These are phyloP conservation scores for Esperia sulphurella DNA, from an alignment of 2,888 invertebrate species.

Conservation along the genomic window DNA sequence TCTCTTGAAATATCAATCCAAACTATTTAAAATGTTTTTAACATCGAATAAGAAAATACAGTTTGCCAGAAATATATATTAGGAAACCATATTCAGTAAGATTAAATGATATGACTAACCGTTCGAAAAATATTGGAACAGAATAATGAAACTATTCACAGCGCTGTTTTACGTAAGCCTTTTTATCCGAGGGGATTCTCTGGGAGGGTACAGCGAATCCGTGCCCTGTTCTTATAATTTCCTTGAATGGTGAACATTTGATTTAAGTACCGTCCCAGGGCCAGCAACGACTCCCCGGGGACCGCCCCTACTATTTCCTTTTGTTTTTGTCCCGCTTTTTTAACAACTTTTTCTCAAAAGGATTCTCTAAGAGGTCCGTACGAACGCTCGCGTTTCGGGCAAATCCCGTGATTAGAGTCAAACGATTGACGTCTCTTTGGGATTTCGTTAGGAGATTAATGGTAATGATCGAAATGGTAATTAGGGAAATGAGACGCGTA, in stretches of 20 bases:
- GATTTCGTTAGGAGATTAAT: conserved; percentile 58
- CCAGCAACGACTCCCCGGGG: conserved; percentile 62
- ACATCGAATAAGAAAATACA: no score
- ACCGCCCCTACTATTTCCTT: conserved; percentile 74
- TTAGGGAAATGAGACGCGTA: conserved; percentile 62
- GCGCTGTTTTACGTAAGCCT: conserved; percentile 51
- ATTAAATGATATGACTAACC: conserved; percentile 10
- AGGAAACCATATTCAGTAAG: no score
- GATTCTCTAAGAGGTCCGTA: conserved; percentile 54
- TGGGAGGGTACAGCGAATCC: conserved; percentile 52
- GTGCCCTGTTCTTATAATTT: conserved; percentile 73
- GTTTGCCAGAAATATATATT: no score
- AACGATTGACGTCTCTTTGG: conserved; percentile 57
- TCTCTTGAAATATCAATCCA: no score
- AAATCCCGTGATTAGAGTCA: conserved; percentile 63
- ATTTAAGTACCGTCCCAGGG: conserved; percentile 75
- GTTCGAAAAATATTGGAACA: conserved; percentile 27
- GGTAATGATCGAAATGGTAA: conserved; percentile 57
- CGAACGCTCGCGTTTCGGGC: conserved; percentile 51
- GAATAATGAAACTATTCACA: conserved; percentile 46
- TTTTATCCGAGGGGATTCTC: conserved; percentile 55
- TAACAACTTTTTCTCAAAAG: conserved; percentile 66
- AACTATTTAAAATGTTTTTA: no score
- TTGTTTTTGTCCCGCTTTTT: conserved; percentile 70
- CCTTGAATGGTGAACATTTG: conserved; percentile 75